phyloP scores from a whole-genome alignment of 2,797 vertebrate genomes.

The Labeo calbasu region DNA sequence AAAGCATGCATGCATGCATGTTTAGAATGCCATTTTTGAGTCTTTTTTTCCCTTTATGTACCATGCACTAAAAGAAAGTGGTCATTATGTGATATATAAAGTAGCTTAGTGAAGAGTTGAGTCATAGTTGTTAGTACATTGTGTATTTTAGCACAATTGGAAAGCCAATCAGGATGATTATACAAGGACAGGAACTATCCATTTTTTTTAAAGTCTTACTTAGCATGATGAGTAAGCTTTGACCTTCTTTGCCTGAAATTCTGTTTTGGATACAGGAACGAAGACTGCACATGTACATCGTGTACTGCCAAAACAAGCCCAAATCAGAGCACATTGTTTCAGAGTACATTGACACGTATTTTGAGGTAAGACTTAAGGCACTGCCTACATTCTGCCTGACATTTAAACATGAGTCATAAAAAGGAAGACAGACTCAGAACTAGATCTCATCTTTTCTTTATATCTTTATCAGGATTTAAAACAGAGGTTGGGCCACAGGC shows the following conservation, averaged over 20 bases:
- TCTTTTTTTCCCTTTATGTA: neutral
- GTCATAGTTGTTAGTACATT: neutral
- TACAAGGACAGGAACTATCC: neutral
- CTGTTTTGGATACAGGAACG: constrained; percentile 82
- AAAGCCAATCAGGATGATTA: neutral
- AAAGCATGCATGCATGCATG: neutral
- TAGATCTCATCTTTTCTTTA: neutral
- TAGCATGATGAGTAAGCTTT: neutral
- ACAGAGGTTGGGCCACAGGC: constrained; percentile 92
- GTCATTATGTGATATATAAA: neutral
- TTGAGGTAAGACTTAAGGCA: constrained; percentile 85
- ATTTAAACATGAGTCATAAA: constrained; percentile 23
- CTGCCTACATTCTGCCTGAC: neutral
- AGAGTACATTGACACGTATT: constrained; percentile 98
- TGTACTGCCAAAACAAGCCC: constrained; percentile 99
- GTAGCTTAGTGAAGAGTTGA: neutral
- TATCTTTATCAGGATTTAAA: constrained; percentile 85
- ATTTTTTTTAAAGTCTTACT: neutral
- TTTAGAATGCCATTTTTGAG: neutral
- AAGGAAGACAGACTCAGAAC: constrained; percentile 1
- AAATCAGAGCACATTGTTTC: constrained; percentile 99
- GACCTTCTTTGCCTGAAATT: neutral
- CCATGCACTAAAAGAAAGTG: neutral
- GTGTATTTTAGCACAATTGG: neutral
- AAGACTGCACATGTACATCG: constrained; percentile 98